Evolutionary conservation across 2,797 vertebrate species (phyloP), one percentile per base, ranked within the genome.

Genomic region (Etheostoma nigrum): DNA sequence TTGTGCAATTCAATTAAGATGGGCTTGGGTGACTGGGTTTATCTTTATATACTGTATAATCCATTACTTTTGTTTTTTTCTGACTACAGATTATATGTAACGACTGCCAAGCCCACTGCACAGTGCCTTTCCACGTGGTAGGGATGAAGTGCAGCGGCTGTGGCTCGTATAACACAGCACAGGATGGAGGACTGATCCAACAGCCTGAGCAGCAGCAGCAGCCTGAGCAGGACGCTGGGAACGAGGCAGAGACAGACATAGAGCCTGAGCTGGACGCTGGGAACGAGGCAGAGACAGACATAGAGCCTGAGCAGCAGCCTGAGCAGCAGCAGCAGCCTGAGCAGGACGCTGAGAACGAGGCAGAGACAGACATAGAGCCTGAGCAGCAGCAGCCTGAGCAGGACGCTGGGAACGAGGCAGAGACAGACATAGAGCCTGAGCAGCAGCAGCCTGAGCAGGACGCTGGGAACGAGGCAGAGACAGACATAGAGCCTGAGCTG

Each of bases 121-220:
- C 87, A 0, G 97, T 96, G 65, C 92, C 95, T 48, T 99, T 98
- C 87, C 98, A 99, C 47, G 95, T 99, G 21, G 78, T 99, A 87
- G 98, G 97, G 70, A 96, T 99, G 96, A 99, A 99, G 86, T 99
- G 98, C 89, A 92, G 89, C 12, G 78, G 73, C 75, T 99, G 98
- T 67, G 96, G 96, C 3, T 99, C 98, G 0, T 99, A 99, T 85
- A 99, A 99, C 89, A 99, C 98, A 0, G 94, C 96, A 1, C 96
- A 97, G 85, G 95, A 97, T 1, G 96, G 97, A 33, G 94, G 94
- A 25, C 91, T 95, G 67, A 92, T 94, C 57, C 42, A 91, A 49
- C 55, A 86, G 62, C 82, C 86, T 59, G 82, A 55, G 6, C 69
- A n/a, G 0, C 40, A 54, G n/a, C 88, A 74, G 36, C 36, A 36